A percentile compares a stretch with the other conserved stretches of the same genome.
phyloP scores from a whole-genome alignment of 2,888 invertebrate genomes.

The Drosophila antonietae region DNA sequence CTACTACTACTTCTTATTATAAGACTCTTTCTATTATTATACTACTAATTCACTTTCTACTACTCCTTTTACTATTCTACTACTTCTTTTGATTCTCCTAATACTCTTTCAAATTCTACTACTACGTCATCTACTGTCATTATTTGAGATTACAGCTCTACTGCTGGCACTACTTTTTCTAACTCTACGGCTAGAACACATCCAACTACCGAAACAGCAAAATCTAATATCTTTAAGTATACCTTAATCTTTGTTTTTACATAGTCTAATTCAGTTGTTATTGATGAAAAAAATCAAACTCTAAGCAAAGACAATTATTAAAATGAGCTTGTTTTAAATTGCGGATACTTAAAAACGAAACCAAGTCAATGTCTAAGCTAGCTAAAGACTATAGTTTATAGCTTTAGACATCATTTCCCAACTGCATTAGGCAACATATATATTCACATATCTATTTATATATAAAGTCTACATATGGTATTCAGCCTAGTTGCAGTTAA shows the following conservation, averaged over 20 bases:
- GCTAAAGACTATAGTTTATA: not conserved
- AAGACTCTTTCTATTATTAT: too few species aligned
- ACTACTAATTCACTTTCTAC: not conserved
- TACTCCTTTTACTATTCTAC: not conserved
- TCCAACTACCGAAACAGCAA: too few species aligned
- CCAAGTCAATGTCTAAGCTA: not conserved
- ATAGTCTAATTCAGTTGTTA: not conserved
- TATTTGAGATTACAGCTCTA: not conserved
- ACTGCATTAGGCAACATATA: conserved; percentile 22
- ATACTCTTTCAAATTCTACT: not conserved
- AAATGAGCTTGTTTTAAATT: not conserved
- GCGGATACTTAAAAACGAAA: not conserved
- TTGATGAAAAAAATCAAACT: not conserved
- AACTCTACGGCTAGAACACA: not conserved
- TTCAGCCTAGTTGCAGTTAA: conserved; percentile 25
- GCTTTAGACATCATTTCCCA: conserved; percentile 33
- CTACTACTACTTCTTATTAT: too few species aligned
- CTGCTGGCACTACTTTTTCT: not conserved
- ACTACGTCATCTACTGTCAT: not conserved
- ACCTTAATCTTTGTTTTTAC: too few species aligned
- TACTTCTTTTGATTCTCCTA: too few species aligned
- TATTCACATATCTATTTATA: not conserved
- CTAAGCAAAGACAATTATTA: not conserved
- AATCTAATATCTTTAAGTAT: too few species aligned
- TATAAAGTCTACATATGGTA: conserved; percentile 9